Conservation (phyloP, 2,888 invertebrate genomes). For the Autographa pulchrina region DNA sequence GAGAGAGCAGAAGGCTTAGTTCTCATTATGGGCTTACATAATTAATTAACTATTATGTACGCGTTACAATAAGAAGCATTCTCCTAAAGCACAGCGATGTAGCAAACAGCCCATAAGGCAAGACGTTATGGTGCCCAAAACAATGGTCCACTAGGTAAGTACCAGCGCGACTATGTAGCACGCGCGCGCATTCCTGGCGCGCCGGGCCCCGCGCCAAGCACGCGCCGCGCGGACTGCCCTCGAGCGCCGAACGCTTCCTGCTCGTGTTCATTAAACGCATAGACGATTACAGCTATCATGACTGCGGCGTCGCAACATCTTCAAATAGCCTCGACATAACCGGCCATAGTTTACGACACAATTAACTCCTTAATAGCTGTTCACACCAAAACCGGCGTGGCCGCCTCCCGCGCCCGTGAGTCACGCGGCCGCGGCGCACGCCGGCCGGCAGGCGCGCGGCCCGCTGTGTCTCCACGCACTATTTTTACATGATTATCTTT, state of each 20-base stretch:
- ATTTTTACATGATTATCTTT: slow-evolving; percentile 2
- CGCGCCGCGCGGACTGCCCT: neutral
- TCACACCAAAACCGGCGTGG: neutral
- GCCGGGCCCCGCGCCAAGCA: neutral
- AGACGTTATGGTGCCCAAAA: slow-evolving; percentile 20
- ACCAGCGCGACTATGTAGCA: neutral
- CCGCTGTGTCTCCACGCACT: slow-evolving; percentile 14
- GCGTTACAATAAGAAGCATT: slow-evolving; percentile 1
- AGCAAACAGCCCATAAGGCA: slow-evolving; percentile 11
- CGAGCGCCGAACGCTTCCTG: neutral
- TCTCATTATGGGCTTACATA: slow-evolving; percentile 17
- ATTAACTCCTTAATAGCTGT: neutral
- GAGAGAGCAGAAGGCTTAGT: neutral
- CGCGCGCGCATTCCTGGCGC: neutral
- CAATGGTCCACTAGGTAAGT: slow-evolving; percentile 34
- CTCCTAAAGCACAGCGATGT: neutral
- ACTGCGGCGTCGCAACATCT: neutral
- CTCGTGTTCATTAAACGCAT: neutral
- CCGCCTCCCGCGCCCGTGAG: neutral
- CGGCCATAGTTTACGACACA: slow-evolving; percentile 3
- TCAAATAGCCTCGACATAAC: neutral
- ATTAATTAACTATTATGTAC: too few relatives aligned
- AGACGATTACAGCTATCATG: neutral
- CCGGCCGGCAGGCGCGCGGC: neutral
- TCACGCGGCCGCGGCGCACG: neutral